phyloP scores from a whole-genome alignment of 2,113 vertebrate species.

The Mystacornis crossleyi region DNA sequence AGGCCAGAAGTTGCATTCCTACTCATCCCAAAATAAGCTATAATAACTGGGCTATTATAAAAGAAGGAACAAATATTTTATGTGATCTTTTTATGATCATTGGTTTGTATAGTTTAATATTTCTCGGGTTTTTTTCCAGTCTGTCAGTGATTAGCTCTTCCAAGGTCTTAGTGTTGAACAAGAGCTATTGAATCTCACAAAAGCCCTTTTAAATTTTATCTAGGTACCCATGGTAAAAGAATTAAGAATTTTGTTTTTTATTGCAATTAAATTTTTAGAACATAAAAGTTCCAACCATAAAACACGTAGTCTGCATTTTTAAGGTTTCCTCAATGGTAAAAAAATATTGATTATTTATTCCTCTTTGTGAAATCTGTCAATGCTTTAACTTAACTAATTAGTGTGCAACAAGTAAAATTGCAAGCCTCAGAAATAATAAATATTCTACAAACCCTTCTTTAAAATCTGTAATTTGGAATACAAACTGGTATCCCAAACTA shows the following conservation, averaged over 20 bases:
- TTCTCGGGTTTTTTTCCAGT: rapidly evolving
- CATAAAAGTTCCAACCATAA: background rate
- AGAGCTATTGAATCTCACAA: background rate
- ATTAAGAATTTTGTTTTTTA: background rate
- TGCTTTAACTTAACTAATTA: background rate
- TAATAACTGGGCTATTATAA: background rate
- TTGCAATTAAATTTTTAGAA: background rate
- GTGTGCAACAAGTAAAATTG: background rate
- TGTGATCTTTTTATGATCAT: background rate
- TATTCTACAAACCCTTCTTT: background rate
- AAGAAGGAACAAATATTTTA: background rate
- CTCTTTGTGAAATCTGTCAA: background rate
- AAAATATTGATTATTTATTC: background rate
- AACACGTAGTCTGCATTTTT: background rate
- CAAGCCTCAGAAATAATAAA: background rate
- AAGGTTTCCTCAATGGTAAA: background rate
- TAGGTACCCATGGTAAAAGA: background rate
- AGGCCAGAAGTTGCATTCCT: background rate
- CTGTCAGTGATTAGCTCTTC: background rate
- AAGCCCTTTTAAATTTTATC: background rate
- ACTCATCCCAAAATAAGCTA: background rate
- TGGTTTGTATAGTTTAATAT: background rate
- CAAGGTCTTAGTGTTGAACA: background rate
- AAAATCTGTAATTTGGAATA: background rate
- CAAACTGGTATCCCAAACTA: background rate